Evolutionary conservation across 2,888 invertebrate species (phyloP), one percentile per base, ranked within the genome.

Genomic region (Oligia latruncula): DNA sequence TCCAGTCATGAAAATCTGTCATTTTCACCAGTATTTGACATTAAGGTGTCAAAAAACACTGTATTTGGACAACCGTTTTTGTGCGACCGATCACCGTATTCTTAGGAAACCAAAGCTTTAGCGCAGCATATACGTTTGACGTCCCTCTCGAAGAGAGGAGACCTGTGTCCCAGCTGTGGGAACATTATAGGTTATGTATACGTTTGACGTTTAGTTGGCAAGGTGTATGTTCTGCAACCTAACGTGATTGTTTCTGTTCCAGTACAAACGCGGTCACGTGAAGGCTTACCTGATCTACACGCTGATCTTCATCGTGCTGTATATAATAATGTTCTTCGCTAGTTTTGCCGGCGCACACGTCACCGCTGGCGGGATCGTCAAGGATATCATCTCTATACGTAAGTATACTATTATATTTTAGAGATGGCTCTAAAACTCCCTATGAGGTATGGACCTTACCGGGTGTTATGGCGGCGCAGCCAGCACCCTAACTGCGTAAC

Each of bases 201-300:
- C 9, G 11, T 62, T 29, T 29, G 29, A 58, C 23, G 3, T 23
- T 58, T 58, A 23, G 15, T 23, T 23, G 23, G 15, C 23, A 23
- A 55, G 40, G 40, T 17, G 17, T 58, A 20, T 64, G 62, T 29
- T 29, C 6, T 65, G 23, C 46, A 17, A 23, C 6, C 2, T 58
- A 81, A 67, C 62, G 0, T 9, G 0, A 46, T 35, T 67, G 29
- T 65, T 55, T 71, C 49, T 65, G 17, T 91, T 91, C n/a, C 87
- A 91, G 91, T 49, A 90, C 77, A 91, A 89, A 70, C 90, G 88
- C 2, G 89, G 89, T 9, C 88, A 91, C 74, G 78, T 91, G n/a
- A 91, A 90, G 77, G 88, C 88, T 0, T 91, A 90, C 74, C 23
- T 91, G 74, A 86, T 89, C 71, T 90, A 80, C 82, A 40, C 71